Evolutionary conservation across 2,888 invertebrate species (phyloP).

Genomic region (Geophilus truncorum): DNA sequence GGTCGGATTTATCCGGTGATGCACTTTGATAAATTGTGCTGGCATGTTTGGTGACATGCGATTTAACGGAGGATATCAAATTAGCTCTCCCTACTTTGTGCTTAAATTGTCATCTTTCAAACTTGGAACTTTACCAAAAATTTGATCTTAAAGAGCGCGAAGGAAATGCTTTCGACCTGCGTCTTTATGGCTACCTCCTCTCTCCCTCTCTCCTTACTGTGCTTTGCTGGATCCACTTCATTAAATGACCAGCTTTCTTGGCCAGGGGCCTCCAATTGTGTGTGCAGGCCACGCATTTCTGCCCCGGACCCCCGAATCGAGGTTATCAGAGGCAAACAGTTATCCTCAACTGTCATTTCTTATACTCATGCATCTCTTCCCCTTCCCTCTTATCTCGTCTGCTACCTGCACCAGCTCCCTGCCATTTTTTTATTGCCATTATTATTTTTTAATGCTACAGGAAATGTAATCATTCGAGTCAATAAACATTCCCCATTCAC

Average conservation of each 20-base stretch:
- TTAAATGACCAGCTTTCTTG: conserved; percentile 19
- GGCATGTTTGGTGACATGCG: not conserved
- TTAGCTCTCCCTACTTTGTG: conserved; percentile 6
- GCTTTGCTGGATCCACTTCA: conserved; percentile 10
- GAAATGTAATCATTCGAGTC: conserved; percentile 12
- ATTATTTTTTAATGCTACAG: not conserved
- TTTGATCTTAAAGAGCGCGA: conserved; percentile 7
- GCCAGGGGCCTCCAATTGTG: conserved; percentile 16
- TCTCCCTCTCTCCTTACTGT: not conserved
- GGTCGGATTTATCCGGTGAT: not conserved
- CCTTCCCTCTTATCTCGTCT: not conserved
- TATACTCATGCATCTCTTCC: conserved; percentile 8
- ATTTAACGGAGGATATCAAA: conserved; percentile 22
- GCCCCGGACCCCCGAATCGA: conserved; percentile 11
- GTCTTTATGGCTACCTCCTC: not conserved
- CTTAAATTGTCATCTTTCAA: conserved; percentile 21
- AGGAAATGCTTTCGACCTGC: not conserved
- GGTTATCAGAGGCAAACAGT: conserved; percentile 24
- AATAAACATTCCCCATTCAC: conserved; percentile 18
- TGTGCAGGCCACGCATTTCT: conserved; percentile 27
- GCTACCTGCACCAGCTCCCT: not conserved
- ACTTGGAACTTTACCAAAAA: conserved; percentile 12
- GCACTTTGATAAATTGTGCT: not conserved
- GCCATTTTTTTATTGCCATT: not conserved
- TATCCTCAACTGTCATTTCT: conserved; percentile 27